Percentiles rank a stretch among this genome's conserved stretches.
phyloP scores from a whole-genome alignment of 2,888 invertebrate species.

The Cataglyphis albicans region DNA sequence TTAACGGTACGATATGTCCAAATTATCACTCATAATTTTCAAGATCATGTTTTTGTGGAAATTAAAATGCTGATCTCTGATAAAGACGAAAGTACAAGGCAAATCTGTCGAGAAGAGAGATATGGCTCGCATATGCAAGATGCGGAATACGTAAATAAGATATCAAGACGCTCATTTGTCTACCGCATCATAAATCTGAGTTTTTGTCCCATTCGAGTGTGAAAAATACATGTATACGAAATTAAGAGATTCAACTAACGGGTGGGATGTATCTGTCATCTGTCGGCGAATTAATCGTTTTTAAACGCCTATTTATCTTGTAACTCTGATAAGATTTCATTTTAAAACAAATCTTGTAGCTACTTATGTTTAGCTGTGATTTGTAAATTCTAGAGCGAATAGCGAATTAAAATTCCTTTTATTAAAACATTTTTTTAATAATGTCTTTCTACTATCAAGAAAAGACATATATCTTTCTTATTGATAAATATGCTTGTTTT shows the following conservation, averaged over 20 bases:
- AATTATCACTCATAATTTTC: slow-evolving; percentile 32
- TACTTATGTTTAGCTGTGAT: neutral
- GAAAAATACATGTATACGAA: slow-evolving; percentile 36
- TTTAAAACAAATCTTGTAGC: slow-evolving; percentile 3
- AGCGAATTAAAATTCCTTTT: neutral
- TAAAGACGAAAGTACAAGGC: slow-evolving; percentile 42
- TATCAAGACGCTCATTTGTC: slow-evolving; percentile 53
- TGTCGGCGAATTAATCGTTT: slow-evolving; percentile 33
- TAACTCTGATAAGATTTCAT: neutral
- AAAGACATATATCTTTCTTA: neutral
- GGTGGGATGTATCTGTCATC: slow-evolving; percentile 15
- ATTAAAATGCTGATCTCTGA: slow-evolving; percentile 38
- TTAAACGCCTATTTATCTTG: slow-evolving; percentile 25
- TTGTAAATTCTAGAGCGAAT: neutral
- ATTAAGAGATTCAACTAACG: slow-evolving; percentile 43
- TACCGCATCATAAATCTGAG: slow-evolving; percentile 45
- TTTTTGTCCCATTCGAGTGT: slow-evolving; percentile 20
- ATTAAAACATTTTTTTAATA: neutral
- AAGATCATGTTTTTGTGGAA: slow-evolving; percentile 10
- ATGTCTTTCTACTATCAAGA: neutral
- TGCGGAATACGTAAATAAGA: slow-evolving; percentile 40
- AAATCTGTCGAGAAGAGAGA: slow-evolving; percentile 28
- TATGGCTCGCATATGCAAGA: neutral
- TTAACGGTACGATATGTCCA: slow-evolving; percentile 54
- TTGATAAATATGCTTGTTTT: neutral